These are phyloP conservation scores for Spodoptera picta DNA, from an alignment of 2,888 invertebrate species.

Conservation along the genomic window DNA sequence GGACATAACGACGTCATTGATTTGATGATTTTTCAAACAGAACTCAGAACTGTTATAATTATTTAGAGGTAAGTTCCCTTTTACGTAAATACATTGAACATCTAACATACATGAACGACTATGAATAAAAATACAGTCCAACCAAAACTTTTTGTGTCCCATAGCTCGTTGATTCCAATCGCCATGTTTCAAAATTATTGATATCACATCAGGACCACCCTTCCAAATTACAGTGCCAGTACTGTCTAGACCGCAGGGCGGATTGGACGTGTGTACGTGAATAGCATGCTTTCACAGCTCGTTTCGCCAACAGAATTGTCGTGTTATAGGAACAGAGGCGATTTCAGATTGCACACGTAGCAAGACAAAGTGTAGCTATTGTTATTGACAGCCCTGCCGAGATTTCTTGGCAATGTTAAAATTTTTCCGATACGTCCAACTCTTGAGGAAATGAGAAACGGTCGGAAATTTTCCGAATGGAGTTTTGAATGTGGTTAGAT, in stretches of 20 bases:
- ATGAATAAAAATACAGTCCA: neutral
- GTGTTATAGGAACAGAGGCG: slow-evolving; percentile 68
- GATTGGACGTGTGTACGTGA: slow-evolving; percentile 72
- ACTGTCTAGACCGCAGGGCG: slow-evolving; percentile 58
- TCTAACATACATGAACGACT: neutral
- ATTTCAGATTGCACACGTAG: slow-evolving; percentile 75
- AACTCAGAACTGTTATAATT: too few relatives aligned
- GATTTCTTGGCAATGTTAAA: slow-evolving; percentile 60
- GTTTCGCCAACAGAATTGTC: slow-evolving; percentile 73
- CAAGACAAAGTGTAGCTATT: slow-evolving; percentile 71
- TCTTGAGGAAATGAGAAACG: slow-evolving; percentile 8
- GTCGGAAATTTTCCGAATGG: neutral
- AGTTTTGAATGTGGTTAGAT: neutral
- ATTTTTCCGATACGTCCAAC: slow-evolving; percentile 1
- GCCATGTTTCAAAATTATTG: slow-evolving; percentile 53
- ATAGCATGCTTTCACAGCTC: slow-evolving; percentile 71
- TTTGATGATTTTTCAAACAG: too few relatives aligned
- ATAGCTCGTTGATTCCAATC: slow-evolving; percentile 17
- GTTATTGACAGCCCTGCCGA: slow-evolving; percentile 63
- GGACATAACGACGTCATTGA: too few relatives aligned
- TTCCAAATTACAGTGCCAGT: slow-evolving; percentile 57
- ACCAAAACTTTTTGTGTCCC: slow-evolving; percentile 31
- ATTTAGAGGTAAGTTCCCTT: too few relatives aligned
- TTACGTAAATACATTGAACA: too few relatives aligned
- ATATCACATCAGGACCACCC: slow-evolving; percentile 58